Base-by-base conservation (phyloP, 2,888 invertebrate species). In the Reticulitermes lucifugus region DNA sequence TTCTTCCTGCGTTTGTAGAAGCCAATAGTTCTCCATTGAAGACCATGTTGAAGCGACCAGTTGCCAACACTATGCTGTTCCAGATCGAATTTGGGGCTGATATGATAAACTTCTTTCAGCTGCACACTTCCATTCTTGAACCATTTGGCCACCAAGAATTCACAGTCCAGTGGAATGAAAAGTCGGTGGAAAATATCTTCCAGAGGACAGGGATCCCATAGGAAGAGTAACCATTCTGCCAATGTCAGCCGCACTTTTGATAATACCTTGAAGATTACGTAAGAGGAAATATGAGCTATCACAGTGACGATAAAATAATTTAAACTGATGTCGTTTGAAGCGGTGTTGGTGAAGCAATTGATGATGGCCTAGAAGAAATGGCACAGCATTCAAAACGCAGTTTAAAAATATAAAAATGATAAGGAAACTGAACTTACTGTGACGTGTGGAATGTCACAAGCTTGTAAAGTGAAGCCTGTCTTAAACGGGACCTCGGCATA, bases 201-300 rank as follows among this genome's bases (percentile, higher is more conserved):
- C 25, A 77, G 18, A 41, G 46, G 7, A 22, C 41, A 6, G n/a
- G 46, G n/a, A 6, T 77, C 46, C n/a, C 22, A n/a, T 2, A 22
- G 22, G 25, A 77, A 77, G 35, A 77, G n/a, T 46, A 77, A 5
- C 77, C 77, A 77, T 77, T 77, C 77, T 77, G 77, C 77, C 77
- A 43, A 22, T n/a, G 43, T 77, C 25, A 25, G n/a, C 5, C 6
- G 43, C 22, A 46, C 46, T 6, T 21, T 46, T 41, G 35, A 2
- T 46, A 77, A 18, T 18, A 46, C 77, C 77, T 77, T 77, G 9
- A 21, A 77, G n/a, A 77, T n/a, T 12, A 77, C 35, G 14, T 35
- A 73, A 73, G 14, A 35, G 6, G 14, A 73, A 21, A 41, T 29
- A 6, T 25, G 25, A 25, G 1, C 0, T 65, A 59, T 46, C 5